Evolutionary conservation across 2,888 invertebrate species (phyloP).

Genomic region (Cremastinae sp.): DNA sequence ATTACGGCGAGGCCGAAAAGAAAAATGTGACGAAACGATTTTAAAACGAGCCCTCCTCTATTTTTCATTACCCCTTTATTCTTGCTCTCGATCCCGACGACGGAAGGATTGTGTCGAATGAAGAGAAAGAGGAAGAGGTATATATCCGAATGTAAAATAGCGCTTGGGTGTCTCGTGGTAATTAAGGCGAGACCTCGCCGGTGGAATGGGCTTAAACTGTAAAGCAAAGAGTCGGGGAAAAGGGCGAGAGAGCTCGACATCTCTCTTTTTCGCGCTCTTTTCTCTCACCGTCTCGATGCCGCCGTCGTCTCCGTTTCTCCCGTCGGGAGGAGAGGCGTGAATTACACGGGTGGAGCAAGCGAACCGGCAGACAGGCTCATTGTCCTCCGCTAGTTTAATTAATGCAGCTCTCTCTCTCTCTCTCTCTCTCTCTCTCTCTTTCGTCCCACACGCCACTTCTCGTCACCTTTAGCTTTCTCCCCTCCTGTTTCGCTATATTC

Average conservation of each 20-base stretch:
- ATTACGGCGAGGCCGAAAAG: conserved; percentile 4
- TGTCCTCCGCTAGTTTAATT: conserved; percentile 80
- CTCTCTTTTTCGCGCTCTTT: conserved; percentile 8
- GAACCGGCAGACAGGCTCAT: conserved; percentile 76
- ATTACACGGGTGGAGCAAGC: conserved; percentile 62
- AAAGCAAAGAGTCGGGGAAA: conserved; percentile 71
- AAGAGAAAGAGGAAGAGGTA: conserved; percentile 14
- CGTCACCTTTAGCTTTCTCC: conserved; percentile 43
- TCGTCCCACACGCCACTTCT: conserved; percentile 52
- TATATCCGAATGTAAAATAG: conserved; percentile 57
- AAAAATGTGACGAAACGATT: conserved; percentile 30
- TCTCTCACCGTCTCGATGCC: conserved; percentile 34
- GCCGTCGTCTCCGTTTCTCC: conserved; percentile 36
- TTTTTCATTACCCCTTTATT: background rate
- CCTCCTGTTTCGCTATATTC: conserved; percentile 64
- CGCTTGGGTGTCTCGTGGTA: conserved; percentile 61
- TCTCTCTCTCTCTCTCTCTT: conserved; percentile 69
- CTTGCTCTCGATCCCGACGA: conserved; percentile 14
- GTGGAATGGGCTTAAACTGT: conserved; percentile 70
- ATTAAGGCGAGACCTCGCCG: conserved; percentile 65
- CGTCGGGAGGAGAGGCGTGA: conserved; percentile 58
- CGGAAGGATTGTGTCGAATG: conserved; percentile 44
- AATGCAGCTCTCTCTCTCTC: conserved; percentile 73
- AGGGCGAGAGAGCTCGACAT: conserved; percentile 41
- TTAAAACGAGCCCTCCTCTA: conserved; percentile 20